Evolutionary conservation across 1,140 invertebrate species (phyloP).

Genomic region (Cyphomyrmex costatus): DNA sequence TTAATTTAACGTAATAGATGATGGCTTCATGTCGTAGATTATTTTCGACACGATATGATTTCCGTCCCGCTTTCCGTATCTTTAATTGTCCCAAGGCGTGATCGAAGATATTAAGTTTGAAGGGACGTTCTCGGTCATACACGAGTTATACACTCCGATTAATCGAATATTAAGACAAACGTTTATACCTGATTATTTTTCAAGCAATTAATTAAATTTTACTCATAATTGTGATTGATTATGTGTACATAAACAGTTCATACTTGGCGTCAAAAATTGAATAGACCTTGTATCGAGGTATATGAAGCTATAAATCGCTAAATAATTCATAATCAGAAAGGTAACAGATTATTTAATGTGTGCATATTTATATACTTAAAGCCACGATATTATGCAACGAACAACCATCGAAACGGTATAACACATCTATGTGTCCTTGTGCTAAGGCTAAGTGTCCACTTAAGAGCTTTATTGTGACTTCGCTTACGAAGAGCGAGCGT

Average conservation of each 20-base stretch:
- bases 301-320: constrained; percentile 4
- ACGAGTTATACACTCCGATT: not conserved
- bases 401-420: not conserved
- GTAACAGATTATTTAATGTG: not conserved
- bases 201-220: not conserved
- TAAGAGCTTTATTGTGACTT: not conserved
- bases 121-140: not conserved
- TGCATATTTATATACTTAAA: not conserved
- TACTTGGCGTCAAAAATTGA: not conserved
- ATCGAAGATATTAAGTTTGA: constrained; percentile 17
- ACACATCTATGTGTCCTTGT: not conserved
- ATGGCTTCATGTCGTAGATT: not conserved
- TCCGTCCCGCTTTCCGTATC: not conserved
- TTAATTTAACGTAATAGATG: not conserved
- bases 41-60: constrained; percentile 48
- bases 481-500: not conserved
- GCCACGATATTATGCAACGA: not conserved
- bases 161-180: not conserved
- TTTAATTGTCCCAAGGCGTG: constrained; percentile 2
- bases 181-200: not conserved
- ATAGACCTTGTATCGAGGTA: not conserved
- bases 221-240: not conserved
- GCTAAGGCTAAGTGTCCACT: not conserved
- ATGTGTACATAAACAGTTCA: not conserved
- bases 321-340: constrained; percentile 24